Percentiles rank a stretch among this genome's conserved stretches.
Conservation (phyloP, 2,797 vertebrate species). For the Babyrousa celebensis region DNA sequence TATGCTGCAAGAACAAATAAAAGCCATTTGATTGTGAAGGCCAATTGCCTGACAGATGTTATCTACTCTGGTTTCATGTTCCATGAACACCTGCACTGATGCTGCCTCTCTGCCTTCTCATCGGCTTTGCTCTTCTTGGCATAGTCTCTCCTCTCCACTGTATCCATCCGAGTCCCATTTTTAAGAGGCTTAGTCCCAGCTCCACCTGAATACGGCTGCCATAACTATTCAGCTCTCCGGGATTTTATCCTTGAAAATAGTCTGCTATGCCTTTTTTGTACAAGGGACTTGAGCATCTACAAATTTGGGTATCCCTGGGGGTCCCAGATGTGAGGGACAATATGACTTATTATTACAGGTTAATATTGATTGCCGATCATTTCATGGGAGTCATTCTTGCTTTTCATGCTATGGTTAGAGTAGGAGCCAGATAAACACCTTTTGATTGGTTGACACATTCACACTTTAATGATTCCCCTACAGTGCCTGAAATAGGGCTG, state of each 20-base stretch:
- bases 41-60: neutral
- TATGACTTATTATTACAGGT: neutral
- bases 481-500: neutral
- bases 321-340: neutral
- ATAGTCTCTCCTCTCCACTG: neutral
- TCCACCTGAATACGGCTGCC: neutral
- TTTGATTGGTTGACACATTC: neutral
- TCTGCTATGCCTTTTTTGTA: neutral
- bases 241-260: neutral
- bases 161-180: neutral
- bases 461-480: neutral
- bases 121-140: neutral
- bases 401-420: neutral
- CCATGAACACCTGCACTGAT: neutral
- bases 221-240: neutral
- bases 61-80: neutral
- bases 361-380: neutral
- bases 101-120: neutral
- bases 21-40: neutral
- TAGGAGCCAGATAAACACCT: neutral
- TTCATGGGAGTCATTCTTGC: neutral
- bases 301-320: neutral
- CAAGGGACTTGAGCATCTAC: neutral
- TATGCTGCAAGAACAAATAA: conserved; percentile 45
- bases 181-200: neutral